These are phyloP conservation scores for Ligdia adustata DNA, from an alignment of 2,888 invertebrate genomes.

Conservation along the genomic window DNA sequence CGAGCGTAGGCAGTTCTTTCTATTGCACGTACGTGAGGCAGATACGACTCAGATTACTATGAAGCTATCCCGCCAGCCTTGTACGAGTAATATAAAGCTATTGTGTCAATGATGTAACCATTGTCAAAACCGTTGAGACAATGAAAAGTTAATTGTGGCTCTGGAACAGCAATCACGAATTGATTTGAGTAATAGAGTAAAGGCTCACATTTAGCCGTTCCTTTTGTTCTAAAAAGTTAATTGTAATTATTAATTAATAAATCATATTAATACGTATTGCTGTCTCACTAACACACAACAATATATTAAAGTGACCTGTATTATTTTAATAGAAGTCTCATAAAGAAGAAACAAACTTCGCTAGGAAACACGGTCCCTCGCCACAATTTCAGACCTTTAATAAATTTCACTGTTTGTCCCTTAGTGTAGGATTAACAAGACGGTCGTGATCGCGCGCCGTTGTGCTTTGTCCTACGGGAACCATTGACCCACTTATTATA, in stretches of 20 bases:
- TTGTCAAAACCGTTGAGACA: conserved; percentile 22
- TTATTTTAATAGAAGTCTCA: too few species aligned
- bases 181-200: neutral
- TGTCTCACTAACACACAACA: too few species aligned
- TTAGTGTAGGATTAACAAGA: conserved; percentile 22
- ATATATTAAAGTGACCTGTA: neutral
- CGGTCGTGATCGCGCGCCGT: conserved; percentile 33
- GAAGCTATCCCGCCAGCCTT: conserved; percentile 26
- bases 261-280: too few species aligned
- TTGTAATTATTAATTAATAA: neutral
- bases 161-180: conserved; percentile 11
- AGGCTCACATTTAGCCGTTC: neutral
- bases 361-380: neutral
- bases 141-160: conserved; percentile 17
- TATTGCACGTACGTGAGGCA: conserved; percentile 41
- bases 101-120: conserved; percentile 24
- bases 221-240: neutral
- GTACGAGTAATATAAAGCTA: conserved; percentile 31
- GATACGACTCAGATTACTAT: conserved; percentile 29
- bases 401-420: conserved; percentile 11
- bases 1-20: conserved; percentile 40
- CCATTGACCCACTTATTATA: conserved; percentile 65
- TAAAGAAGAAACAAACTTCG: too few species aligned
- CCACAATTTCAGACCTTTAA: conserved; percentile 14
- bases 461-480: conserved; percentile 44